Evolutionary conservation across 1,140 invertebrate genomes (phyloP), one percentile per base, ranked within the genome.

Genomic region (Bactericera cockerelli): DNA sequence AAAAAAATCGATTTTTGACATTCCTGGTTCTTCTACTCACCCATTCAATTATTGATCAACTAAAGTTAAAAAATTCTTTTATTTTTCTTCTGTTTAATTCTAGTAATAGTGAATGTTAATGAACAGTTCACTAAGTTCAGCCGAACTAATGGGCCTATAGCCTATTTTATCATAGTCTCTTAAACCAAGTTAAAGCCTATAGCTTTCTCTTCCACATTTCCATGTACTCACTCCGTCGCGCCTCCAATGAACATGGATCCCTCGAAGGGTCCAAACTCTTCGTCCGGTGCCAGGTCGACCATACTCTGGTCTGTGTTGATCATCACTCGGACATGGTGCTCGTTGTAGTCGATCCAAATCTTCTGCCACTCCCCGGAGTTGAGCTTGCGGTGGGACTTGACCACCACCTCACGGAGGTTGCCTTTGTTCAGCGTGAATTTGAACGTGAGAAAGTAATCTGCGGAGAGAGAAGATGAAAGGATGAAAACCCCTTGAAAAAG

Each of bases 291-390:
- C 36, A 93, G 72, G 74, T 92, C 84, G 2, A 89, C 80, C 86
- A 92, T 91, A 73, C 86, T 79, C 64, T 81, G 86, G 65, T 92
- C 85, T 26, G 83, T 86, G 68, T 93, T 93, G 57, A 94, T 83
- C 81, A 89, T 92, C 68, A 93, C 91, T 58, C 90, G 73, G n/a
- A 95, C 89, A 70, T 96, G 90, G 70, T 93, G 87, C 67, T 86
- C 82, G 71, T 94, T 93, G 67, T 90, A 91, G 72, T 91, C 88
- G 62, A 91, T 90, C 87, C 88, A 90, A 63, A 94, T 86, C 72
- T 93, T 90, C 68, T 96, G 91, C 92, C 92, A 96, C 68, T 93
- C 89, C 0, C 91, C 91, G 55, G 83, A 84, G 68, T 92, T 93
- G 2, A 96, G 74, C 68, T 84, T 82, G 61, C 84, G 74, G 62